Base-by-base conservation (phyloP, 2,113 vertebrate species). In the Marmota flaviventris region DNA sequence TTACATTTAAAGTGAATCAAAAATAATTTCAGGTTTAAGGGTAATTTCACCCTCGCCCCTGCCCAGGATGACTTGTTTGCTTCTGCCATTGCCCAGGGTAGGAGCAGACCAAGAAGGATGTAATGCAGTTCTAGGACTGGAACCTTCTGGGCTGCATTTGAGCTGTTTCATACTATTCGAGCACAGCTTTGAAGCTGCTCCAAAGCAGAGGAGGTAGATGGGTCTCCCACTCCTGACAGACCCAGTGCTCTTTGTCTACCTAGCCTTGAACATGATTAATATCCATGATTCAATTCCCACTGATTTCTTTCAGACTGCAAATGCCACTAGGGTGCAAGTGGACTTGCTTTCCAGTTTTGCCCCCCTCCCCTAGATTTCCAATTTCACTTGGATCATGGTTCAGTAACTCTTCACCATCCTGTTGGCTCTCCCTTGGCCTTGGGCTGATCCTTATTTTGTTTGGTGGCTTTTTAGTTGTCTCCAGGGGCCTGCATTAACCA, bases 271-370 rank as follows among this genome's bases (percentile, higher is more conserved):
- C 17, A 7, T 9, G 8, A 29, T 42, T n/a, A 29, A 7, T 56
- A 42, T 24, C 16, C 3, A 0, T 0, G 3, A 6, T 12, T 37
- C 34, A 13, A 1, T 25, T 72, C 32, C n/a, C 24, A 4, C 14
- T 39, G n/a, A 2, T 14, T 39, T 53, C 22, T 56, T 84, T n/a
- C 13, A 18, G 34, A 45, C 16, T 89, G 25, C 0, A 37, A 67
- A n/a, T 11, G 39, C 1, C 10, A 18, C 22, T 25, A 4, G 16
- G 42, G 29, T 10, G 12, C 42, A 48, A 58, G 27, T 20, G 39
- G 22, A 32, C 63, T 56, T 4, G 13, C 4, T 61, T 76, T 45
- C 18, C 39, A 22, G 5, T 6, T 81, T 69, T 39, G 25, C 4
- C 17, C 20, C 24, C 37, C 18, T 14, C 8, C 14, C 51, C 51